phyloP scores from a whole-genome alignment of 2,888 invertebrate species.

The Megalurothrips usitatus region DNA sequence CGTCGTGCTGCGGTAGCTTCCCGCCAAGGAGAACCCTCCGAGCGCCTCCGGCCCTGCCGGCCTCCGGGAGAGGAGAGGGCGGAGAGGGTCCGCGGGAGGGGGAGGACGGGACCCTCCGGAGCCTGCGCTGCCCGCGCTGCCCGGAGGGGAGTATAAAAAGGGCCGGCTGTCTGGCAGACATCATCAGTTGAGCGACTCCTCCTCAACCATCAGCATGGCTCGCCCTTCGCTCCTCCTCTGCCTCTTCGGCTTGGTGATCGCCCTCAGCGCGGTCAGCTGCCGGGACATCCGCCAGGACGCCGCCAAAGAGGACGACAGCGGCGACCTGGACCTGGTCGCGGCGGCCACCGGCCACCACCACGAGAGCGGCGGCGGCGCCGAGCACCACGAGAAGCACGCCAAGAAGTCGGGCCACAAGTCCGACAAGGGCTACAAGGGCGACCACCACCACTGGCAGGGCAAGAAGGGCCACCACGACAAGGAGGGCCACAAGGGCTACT shows the following conservation, averaged over 20 bases:
- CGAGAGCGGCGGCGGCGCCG: slow-evolving; percentile 62
- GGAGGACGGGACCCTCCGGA: neutral
- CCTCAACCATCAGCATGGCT: slow-evolving; percentile 15
- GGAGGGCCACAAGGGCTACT: slow-evolving; percentile 57
- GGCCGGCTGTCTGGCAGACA: neutral
- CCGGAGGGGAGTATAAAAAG: slow-evolving; percentile 11
- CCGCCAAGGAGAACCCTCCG: neutral
- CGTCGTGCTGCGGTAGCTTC: neutral
- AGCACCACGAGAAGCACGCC: slow-evolving; percentile 61
- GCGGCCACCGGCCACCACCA: slow-evolving; percentile 50
- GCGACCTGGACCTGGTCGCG: slow-evolving; percentile 35
- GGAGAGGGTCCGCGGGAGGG: too few relatives aligned
- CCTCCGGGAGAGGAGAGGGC: neutral
- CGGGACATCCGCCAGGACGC: neutral
- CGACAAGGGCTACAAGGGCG: slow-evolving; percentile 65
- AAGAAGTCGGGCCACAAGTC: slow-evolving; percentile 64
- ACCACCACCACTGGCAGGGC: slow-evolving; percentile 63
- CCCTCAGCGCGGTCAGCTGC: slow-evolving; percentile 4
- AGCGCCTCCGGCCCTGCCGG: neutral
- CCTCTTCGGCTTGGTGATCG: slow-evolving; percentile 2
- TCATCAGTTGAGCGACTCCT: slow-evolving; percentile 2
- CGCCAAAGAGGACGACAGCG: neutral
- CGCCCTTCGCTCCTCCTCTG: neutral
- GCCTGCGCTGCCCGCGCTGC: neutral
- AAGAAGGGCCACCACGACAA: slow-evolving; percentile 72